phyloP scores from a whole-genome alignment of 30 jellyfish, hydroid and myxozoan genomes.

The Chrysaora quinquecirrha region DNA sequence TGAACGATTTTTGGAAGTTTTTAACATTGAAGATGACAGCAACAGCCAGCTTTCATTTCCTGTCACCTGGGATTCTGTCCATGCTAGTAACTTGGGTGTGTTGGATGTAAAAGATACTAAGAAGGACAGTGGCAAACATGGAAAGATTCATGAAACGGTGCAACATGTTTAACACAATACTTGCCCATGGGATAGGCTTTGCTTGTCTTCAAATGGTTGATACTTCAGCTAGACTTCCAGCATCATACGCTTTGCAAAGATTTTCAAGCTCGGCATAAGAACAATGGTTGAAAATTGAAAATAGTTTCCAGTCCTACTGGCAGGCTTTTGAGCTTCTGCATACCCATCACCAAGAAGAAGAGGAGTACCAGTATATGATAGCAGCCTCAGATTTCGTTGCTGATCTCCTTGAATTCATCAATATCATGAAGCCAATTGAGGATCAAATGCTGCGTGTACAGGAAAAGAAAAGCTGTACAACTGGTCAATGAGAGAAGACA shows the following conservation, averaged over 20 bases:
- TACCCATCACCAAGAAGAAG: slow-evolving; percentile 23
- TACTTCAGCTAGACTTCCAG: slow-evolving; percentile 31
- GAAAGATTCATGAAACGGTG: too few species aligned
- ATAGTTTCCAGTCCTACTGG: too few species aligned
- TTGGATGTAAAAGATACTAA: slow-evolving; percentile 13
- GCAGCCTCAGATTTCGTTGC: slow-evolving; percentile 50
- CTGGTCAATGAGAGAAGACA: too few species aligned
- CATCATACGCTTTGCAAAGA: slow-evolving; percentile 23
- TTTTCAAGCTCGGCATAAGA: slow-evolving; percentile 29
- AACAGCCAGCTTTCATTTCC: not conserved
- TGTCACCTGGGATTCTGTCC: slow-evolving; percentile 23
- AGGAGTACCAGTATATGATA: slow-evolving; percentile 35
- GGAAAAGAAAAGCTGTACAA: too few species aligned
- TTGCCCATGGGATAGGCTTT: slow-evolving; percentile 22
- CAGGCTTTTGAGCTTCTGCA: slow-evolving; percentile 12
- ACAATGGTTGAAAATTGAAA: slow-evolving; percentile 34
- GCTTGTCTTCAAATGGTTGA: slow-evolving; percentile 35
- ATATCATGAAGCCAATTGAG: slow-evolving; percentile 26
- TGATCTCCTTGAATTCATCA: slow-evolving; percentile 30
- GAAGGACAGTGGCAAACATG: too few species aligned
- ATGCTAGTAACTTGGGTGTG: not conserved
- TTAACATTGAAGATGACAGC: not conserved
- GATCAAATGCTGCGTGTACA: slow-evolving; percentile 22
- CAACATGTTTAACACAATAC: too few species aligned
- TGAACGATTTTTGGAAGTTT: not conserved